A percentile compares a stretch with the other conserved stretches of the same genome.
Conservation (phyloP, 2,888 invertebrate genomes). For the Drosophila histrio region DNA sequence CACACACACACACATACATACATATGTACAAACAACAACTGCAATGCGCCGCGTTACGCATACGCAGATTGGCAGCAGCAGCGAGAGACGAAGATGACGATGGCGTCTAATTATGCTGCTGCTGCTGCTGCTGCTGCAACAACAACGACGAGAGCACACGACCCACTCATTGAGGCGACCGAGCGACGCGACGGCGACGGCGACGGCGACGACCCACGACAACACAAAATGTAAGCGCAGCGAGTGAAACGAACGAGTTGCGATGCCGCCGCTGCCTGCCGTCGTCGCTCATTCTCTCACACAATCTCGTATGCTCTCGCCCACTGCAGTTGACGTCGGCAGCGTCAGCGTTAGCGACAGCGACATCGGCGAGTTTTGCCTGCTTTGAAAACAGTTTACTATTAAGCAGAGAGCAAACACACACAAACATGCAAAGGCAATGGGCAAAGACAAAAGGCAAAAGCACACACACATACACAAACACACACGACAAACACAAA, state of each 20-base stretch:
- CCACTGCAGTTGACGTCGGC: conserved; percentile 28
- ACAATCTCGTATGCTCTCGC: conserved; percentile 38
- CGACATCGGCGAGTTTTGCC: conserved; percentile 20
- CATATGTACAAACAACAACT: conserved; percentile 34
- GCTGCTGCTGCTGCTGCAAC: conserved; percentile 14
- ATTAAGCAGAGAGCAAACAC: conserved; percentile 46
- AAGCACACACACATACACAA: conserved; percentile 19
- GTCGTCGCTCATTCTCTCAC: conserved; percentile 26
- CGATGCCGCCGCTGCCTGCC: conserved; percentile 12
- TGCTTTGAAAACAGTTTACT: conserved; percentile 47
- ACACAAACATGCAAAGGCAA: conserved; percentile 53
- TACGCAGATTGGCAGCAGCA: conserved; percentile 44
- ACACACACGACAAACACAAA: conserved; percentile 21
- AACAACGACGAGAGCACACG: conserved; percentile 42
- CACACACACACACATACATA: not conserved
- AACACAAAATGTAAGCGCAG: conserved; percentile 65
- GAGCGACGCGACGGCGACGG: conserved; percentile 49
- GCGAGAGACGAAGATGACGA: conserved; percentile 26
- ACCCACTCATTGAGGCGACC: conserved; percentile 64
- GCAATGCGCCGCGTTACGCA: conserved; percentile 58
- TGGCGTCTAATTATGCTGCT: conserved; percentile 69
- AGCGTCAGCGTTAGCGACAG: not conserved
- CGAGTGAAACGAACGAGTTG: conserved; percentile 58
- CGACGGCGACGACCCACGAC: conserved; percentile 66
- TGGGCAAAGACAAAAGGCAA: conserved; percentile 44